Base-by-base conservation (phyloP, 2,888 invertebrate species). In the Pyrrhia umbra region DNA sequence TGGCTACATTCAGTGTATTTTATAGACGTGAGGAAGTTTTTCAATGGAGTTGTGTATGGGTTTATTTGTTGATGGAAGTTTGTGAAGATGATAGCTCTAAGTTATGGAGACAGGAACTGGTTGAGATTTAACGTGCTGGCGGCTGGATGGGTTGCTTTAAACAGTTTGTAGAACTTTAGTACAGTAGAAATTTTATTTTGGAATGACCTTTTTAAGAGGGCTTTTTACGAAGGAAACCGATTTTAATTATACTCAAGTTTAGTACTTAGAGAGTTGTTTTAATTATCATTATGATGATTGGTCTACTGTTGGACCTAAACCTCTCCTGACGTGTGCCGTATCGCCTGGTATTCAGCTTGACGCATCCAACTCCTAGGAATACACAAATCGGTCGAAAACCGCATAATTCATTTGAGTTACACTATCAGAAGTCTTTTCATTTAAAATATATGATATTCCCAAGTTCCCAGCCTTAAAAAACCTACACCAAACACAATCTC, bases 11-110 rank as follows among this genome's bases (percentile, higher is more conserved):
- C 67, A 70, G 57, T 73, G 66, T 73, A 67, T 61, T 76, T 76
- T 80, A 78, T 78, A 68, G 56, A 71, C 62, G 70, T 70, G 54
- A 70, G 68, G 74, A 71, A 67, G 73, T 75, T 80, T 75, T 78
- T 78, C 68, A 78, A 78, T 71, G 65, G 69, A 68, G 60, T 70
- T 30, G 64, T 61, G 55, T 63, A 52, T 56, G 54, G 54, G 80
- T 79, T 79, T 75, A 70, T 77, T 75, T 60, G 60, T 61, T 63
- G 61, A 76, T 75, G 23, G 52, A 43, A 63, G 23, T 58, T 76
- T 74, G 54, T 58, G 47, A 15, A 20, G 23, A 16, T 63, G 63
- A 58, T 73, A 49, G 62, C 50, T 52, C 51, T 50, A 68, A 72
- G 43, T 73, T 68, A 72, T 63, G 18, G 25, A 39, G 42, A 39